Base-by-base conservation (phyloP, 2,797 vertebrate genomes). In the Hippopotamyrus pictus region DNA sequence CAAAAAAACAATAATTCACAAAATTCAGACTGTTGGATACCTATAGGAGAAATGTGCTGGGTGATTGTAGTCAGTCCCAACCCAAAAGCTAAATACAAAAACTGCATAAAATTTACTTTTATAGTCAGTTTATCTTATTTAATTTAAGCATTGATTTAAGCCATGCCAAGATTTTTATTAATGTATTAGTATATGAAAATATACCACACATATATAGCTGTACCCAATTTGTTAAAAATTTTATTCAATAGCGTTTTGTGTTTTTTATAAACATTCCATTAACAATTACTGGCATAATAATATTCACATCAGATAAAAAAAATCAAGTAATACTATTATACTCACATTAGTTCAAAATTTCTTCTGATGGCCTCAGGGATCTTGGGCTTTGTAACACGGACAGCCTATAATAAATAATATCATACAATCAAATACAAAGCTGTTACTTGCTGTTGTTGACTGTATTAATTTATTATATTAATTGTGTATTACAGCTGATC, bases 331-430 rank as follows among this genome's bases (percentile, higher is more conserved):
- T 25, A 22, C 8, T 53, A 9, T 54, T n/a, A 25, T 94, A 96
- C 98, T 99, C 94, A 99, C 98, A 99, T 99, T 7, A 99, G 95
- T 93, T 99, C 98, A 95, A 98, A 99, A 95, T 99, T 99, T 93
- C 98, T 98, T 93, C 98, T 96, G 94, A 99, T 99, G 87, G 98
- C 91, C 94, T 99, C 98, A 1, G 98, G 98, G 91, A 99, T 99
- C 96, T 99, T 99, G 92, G 98, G 98, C 92, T 99, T 99, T 91
- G 98, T 99, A 90, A 99, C 98, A 94, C 98, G 97, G 41, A 99
- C 98, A 2, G 98, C 98, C 98, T 99, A 91, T 11, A 93, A 89
- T 88, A 57, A 91, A 79, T 19, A 44, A 44, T 79, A n/a, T n/a
- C 44, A 79, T 46, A 44, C 37, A n/a, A 44, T 79, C 37, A 79